phyloP scores from a whole-genome alignment of 2,113 vertebrate genomes.

The Vimba vimba region DNA sequence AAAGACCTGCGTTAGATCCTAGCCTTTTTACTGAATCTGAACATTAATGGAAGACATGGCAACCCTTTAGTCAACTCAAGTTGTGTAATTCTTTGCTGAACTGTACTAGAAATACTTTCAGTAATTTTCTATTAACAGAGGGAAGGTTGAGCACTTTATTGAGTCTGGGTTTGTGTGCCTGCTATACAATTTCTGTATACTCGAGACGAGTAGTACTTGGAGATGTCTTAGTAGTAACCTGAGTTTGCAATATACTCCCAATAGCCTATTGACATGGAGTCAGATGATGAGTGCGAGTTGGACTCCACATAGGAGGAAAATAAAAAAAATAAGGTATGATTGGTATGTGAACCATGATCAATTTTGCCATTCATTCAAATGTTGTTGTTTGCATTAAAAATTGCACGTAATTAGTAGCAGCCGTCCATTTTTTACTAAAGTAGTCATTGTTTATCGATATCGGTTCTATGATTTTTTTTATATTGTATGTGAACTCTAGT shows the following conservation, averaged over 20 bases:
- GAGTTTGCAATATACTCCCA: not conserved
- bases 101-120: not conserved
- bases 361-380: too few species aligned
- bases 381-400: too few species aligned
- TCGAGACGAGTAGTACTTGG: too few species aligned
- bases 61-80: not conserved
- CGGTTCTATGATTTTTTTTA: too few species aligned
- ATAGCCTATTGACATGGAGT: not conserved
- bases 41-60: not conserved
- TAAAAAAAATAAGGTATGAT: not conserved
- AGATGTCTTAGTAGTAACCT: too few species aligned
- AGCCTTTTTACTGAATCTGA: not conserved
- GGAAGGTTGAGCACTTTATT: not conserved
- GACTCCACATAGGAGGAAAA: conserved; percentile 71
- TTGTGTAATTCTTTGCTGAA: not conserved
- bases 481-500: too few species aligned
- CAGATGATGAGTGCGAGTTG: conserved; percentile 26
- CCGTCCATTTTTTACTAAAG: too few species aligned
- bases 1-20: not conserved
- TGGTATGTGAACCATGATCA: not conserved
- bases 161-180: not conserved
- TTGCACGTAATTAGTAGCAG: too few species aligned
- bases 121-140: not conserved
- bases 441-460: too few species aligned
- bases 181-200: not conserved